A percentile compares a stretch with the other conserved stretches of the same genome.
These are phyloP conservation scores for Dasysyrphus tricinctus DNA, from an alignment of 2,888 invertebrate species.

Conservation along the genomic window DNA sequence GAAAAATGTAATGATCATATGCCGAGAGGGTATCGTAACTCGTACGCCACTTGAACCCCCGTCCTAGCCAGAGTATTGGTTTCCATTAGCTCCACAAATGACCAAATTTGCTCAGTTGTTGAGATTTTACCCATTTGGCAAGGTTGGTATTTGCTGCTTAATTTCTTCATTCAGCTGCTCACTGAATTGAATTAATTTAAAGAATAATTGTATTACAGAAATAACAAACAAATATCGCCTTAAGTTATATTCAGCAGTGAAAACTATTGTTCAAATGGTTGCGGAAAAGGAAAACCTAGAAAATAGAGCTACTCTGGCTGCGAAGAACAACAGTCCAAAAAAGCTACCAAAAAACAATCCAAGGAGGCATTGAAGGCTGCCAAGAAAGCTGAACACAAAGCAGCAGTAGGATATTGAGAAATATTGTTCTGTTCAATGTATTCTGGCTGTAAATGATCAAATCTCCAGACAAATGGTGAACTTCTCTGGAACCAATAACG, in stretches of 20 bases:
- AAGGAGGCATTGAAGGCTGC: slow-evolving; percentile 94
- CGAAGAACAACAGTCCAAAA: slow-evolving; percentile 88
- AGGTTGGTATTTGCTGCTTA: too few species aligned
- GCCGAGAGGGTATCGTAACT: too few species aligned
- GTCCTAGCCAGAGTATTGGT: too few species aligned
- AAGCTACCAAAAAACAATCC: slow-evolving; percentile 96
- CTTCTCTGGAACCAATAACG: slow-evolving; percentile 95
- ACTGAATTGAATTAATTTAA: too few species aligned
- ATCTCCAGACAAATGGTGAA: slow-evolving; percentile 98
- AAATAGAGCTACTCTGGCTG: slow-evolving; percentile 74
- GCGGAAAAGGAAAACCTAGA: slow-evolving; percentile 80
- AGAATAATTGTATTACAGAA: slow-evolving; percentile 19
- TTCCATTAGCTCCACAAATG: too few species aligned
- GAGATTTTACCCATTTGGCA: too few species aligned
- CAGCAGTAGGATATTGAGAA: slow-evolving; percentile 81
- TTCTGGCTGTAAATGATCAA: slow-evolving; percentile 89
- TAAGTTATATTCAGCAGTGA: background rate
- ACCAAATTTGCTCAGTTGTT: too few species aligned
- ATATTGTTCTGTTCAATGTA: slow-evolving; percentile 94
- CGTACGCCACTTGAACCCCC: too few species aligned
- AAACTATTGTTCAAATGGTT: slow-evolving; percentile 77
- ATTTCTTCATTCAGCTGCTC: too few species aligned
- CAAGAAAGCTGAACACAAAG: slow-evolving; percentile 87
- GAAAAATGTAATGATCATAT: too few species aligned
- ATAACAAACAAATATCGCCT: background rate